Percentiles rank a stretch among this genome's conserved stretches.
phyloP scores from a whole-genome alignment of 1,140 invertebrate genomes.

The Zaprionus davidi region DNA sequence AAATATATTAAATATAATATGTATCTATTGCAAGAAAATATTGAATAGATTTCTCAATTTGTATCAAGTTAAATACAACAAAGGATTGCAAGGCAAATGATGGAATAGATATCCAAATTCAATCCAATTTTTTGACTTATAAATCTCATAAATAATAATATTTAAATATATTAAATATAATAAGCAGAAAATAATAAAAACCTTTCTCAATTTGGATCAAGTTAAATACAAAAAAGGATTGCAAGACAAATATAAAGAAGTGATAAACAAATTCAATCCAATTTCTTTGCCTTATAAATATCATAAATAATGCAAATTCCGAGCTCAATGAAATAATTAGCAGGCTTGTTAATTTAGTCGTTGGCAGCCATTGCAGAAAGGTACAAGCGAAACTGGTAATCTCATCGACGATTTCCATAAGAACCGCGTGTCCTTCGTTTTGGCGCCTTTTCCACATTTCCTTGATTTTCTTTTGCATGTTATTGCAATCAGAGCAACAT shows the following conservation, averaged over 20 bases:
- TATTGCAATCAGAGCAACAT: conserved; percentile 75
- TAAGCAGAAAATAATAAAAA: neutral
- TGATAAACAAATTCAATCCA: neutral
- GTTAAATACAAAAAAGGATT: neutral
- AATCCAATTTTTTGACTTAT: too few species aligned
- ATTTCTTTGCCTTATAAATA: neutral
- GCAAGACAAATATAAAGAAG: neutral
- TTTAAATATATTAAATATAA: too few species aligned
- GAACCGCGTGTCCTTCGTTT: conserved; percentile 23
- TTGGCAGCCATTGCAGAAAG: conserved; percentile 1
- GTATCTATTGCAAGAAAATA: neutral
- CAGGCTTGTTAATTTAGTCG: conserved; percentile 30
- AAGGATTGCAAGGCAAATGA: neutral
- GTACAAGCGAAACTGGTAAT: conserved; percentile 15
- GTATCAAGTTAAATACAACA: neutral
- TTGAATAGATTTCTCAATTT: neutral
- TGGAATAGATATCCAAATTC: too few species aligned
- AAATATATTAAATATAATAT: too few species aligned
- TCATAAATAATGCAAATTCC: neutral
- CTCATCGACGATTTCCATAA: conserved; percentile 20
- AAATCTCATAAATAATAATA: too few species aligned
- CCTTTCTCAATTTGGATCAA: neutral
- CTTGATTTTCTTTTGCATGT: conserved; percentile 66
- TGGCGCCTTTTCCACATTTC: conserved; percentile 60
- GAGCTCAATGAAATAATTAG: conserved; percentile 3